A percentile compares a stretch with the other conserved stretches of the same genome.
phyloP scores from a whole-genome alignment of 2,113 vertebrate genomes.

The Pipa parva region DNA sequence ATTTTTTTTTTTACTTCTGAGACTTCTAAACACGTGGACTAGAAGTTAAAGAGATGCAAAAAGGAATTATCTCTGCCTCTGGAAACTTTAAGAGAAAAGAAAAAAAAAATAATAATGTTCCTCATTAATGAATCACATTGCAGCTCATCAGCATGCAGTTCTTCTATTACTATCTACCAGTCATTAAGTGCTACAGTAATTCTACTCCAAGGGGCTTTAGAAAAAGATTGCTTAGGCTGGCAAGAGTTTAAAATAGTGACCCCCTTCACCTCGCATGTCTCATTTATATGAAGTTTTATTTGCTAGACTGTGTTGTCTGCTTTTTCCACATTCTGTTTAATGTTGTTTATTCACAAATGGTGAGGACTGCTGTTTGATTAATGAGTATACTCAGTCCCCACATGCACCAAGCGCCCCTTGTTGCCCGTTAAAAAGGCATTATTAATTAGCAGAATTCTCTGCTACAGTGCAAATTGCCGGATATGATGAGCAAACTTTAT shows the following conservation, averaged over 20 bases:
- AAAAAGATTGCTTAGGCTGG: slow-evolving; percentile 10
- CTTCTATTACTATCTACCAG: neutral
- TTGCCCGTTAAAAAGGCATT: slow-evolving; percentile 37
- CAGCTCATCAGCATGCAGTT: neutral
- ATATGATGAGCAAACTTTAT: neutral
- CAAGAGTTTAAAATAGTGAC: neutral
- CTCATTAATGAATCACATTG: slow-evolving; percentile 2
- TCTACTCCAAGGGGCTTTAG: neutral
- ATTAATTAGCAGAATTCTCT: slow-evolving; percentile 26
- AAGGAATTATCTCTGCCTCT: neutral
- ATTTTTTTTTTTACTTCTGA: neutral
- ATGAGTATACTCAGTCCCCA: slow-evolving; percentile 24
- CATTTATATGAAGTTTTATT: slow-evolving; percentile 5
- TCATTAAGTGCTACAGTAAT: slow-evolving; percentile 3
- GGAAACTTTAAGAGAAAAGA: neutral
- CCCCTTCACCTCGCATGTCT: slow-evolving; percentile 1
- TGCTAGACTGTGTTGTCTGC: neutral
- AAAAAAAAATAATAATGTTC: neutral
- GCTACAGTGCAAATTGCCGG: neutral
- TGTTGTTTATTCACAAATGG: slow-evolving; percentile 29
- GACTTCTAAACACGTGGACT: too few species aligned
- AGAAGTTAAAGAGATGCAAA: neutral
- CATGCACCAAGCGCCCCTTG: slow-evolving; percentile 24
- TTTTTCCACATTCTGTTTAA: slow-evolving; percentile 18
- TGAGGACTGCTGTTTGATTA: slow-evolving; percentile 20